phyloP scores from a whole-genome alignment of 2,888 invertebrate species.

The Chloromyia formosa region DNA sequence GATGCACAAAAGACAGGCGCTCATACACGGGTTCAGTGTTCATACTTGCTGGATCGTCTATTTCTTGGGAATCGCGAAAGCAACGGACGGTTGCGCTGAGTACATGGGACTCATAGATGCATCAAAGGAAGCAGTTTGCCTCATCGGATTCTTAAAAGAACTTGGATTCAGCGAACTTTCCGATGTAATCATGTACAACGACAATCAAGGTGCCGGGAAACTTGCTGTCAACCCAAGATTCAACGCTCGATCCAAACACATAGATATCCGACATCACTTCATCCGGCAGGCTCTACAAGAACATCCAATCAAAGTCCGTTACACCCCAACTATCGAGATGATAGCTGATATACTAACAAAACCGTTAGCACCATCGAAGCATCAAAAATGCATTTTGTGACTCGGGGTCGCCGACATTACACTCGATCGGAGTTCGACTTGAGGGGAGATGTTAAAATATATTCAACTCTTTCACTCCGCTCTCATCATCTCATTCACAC shows the following conservation, averaged over 20 bases:
- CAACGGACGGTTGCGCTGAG: conserved; percentile 2
- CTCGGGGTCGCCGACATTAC: neutral
- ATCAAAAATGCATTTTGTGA: conserved; percentile 42
- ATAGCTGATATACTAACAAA: conserved; percentile 47
- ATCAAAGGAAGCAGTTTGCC: neutral
- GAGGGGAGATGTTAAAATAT: neutral
- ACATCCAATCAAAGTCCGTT: conserved; percentile 44
- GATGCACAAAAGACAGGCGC: no score
- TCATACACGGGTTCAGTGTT: no score
- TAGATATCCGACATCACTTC: no score
- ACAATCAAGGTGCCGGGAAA: conserved; percentile 1
- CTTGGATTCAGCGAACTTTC: neutral
- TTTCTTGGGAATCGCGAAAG: conserved; percentile 7
- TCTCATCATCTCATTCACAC: no score
- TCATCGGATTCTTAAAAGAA: neutral
- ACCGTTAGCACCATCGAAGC: conserved; percentile 46
- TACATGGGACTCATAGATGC: conserved; percentile 1
- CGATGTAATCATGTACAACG: neutral
- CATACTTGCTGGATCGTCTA: conserved; percentile 2
- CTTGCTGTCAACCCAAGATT: no score
- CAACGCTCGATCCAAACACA: no score
- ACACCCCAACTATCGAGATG: conserved; percentile 46
- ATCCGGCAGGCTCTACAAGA: conserved; percentile 41
- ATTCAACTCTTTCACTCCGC: neutral
- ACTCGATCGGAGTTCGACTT: neutral